Percentiles rank a stretch among this genome's conserved stretches.
phyloP scores from a whole-genome alignment of 2,113 vertebrate species.

The Myotis davidii region DNA sequence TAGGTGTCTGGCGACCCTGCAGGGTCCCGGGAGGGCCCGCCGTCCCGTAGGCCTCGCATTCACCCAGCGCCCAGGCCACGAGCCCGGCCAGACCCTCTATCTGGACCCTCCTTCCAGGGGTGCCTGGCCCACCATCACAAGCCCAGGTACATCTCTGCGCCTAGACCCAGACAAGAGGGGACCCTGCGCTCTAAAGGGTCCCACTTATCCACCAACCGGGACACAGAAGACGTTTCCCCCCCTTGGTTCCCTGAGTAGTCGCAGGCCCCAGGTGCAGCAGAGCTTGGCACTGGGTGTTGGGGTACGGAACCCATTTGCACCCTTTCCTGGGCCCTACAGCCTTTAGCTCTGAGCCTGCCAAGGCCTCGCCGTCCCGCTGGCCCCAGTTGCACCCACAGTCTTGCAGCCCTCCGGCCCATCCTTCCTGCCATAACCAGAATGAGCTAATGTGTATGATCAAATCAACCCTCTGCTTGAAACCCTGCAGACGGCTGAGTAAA shows the following conservation, averaged over 20 bases:
- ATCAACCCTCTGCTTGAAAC: background rate
- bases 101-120: background rate
- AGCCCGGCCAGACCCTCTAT: background rate
- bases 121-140: background rate
- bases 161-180: background rate
- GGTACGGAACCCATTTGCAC: background rate
- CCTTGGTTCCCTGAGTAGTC: background rate
- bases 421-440: background rate
- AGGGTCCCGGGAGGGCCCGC: background rate
- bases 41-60: background rate
- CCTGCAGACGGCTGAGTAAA: background rate
- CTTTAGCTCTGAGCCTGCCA: background rate
- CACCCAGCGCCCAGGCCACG: background rate
- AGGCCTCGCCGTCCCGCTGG: background rate
- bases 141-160: conserved; percentile 13
- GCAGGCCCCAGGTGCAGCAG: background rate
- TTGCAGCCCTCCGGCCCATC: background rate
- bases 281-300: background rate
- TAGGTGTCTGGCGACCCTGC: too few species aligned
- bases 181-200: background rate
- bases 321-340: background rate
- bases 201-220: background rate
- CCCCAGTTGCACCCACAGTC: background rate
- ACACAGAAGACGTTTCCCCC: background rate
- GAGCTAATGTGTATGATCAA: background rate